phyloP scores from a whole-genome alignment of 2,113 vertebrate genomes.

The Tyto alba region DNA sequence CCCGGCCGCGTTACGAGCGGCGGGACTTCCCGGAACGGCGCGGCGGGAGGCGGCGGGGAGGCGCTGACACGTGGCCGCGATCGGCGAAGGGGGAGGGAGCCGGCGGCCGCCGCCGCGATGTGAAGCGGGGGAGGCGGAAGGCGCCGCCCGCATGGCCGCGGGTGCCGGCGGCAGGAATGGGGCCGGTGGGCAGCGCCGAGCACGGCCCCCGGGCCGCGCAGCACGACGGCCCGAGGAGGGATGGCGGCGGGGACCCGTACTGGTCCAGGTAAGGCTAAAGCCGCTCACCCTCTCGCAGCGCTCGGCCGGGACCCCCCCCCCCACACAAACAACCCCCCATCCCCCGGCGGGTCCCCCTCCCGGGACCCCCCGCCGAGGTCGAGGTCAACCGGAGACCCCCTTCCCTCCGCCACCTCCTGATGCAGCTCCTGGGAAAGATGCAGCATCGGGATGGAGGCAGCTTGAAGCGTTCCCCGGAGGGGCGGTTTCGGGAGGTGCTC shows the following conservation, averaged over 20 bases:
- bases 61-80: constrained; percentile 33
- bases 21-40: constrained; percentile 29
- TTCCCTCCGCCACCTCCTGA: background rate
- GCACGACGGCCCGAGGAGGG: background rate
- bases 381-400: background rate
- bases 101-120: background rate
- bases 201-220: background rate
- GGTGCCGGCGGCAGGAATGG: background rate
- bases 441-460: background rate
- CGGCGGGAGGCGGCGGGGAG: constrained; percentile 24
- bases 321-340: background rate
- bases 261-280: constrained; percentile 64
- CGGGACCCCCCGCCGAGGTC: background rate
- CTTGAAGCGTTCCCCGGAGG: background rate
- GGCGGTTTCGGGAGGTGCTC: background rate
- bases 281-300: background rate
- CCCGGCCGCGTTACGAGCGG: background rate
- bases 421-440: background rate
- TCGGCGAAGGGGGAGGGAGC: background rate
- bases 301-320: background rate
- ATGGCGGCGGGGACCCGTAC: background rate
- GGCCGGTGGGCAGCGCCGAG: background rate
- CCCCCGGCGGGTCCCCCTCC: background rate
- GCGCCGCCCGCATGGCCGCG: constrained; percentile 58
- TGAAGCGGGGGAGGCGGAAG: background rate